Base-by-base conservation (phyloP, 2,113 vertebrate species). In the Recurvirostra avosetta region DNA sequence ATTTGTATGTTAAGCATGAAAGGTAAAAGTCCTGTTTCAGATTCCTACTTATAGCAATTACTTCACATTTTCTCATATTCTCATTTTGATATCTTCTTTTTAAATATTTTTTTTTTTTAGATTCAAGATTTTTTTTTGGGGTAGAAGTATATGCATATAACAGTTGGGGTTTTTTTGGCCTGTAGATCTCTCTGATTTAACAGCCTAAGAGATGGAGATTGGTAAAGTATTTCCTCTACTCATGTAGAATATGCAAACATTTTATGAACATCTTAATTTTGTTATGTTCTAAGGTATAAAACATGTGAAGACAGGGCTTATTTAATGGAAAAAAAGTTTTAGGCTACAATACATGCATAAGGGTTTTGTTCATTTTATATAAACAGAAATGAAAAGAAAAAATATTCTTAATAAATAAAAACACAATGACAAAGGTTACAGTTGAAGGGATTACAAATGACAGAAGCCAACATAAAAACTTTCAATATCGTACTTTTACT, bases 391-490 rank as follows among this genome's bases (percentile, higher is more conserved):
- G 66, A 97, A 98, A 97, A 92, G 85, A 93, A 97, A 97, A 97
- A 97, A 94, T 88, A 86, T 59, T 96, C 75, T 96, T 91, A 96
- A 97, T 92, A 97, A 98, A 97, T 97, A 98, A 98, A 97, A 87
- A 98, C 85, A 96, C 82, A 94, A 77, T 86, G 94, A 97, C 95
- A 98, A 97, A 98, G 98, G 98, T 98, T 96, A 96, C 96, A 85
- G 92, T 63, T 97, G 97, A 98, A 97, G 89, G 97, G 98, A 98
- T 98, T 98, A 98, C 83, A 97, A 96, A 97, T 96, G 97, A 98
- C 98, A 97, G 97, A 97, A 98, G 96, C 92, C 98, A 98, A 98
- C 97, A 98, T 92, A 96, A 97, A 98, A 98, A 98, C 96, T 97
- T 98, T 97, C 93, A 97, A 88, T 98, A 98, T 98, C 83, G 19